Evolutionary conservation across 2,797 vertebrate species (phyloP), one percentile per base, ranked within the genome.

Genomic region (Nasua narica): DNA sequence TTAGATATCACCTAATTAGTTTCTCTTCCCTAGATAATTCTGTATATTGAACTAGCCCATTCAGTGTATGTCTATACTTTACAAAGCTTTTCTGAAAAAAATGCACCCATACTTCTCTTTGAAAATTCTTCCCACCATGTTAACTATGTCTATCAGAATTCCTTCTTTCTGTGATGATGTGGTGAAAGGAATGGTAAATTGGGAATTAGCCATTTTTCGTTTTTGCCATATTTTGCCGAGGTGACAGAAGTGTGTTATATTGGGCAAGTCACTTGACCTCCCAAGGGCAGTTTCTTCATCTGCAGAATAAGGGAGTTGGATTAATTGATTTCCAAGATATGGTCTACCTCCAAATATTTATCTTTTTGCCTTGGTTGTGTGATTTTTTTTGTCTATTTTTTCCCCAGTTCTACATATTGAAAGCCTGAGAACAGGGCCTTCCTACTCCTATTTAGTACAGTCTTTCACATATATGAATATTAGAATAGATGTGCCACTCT

Each of bases 31-130:
- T 43, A n/a, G 12, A 54, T 74, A 54, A 82, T 15, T 10, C 32
- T 94, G 15, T 16, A 23, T 74, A 48, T 50, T 62, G 6, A 95
- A 46, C 18, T 16, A 82, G 12, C 13, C 16, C 18, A 15, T 86
- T 43, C 25, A 85, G 1, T 37, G 0, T 67, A 4, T 54, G 25
- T 52, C 15, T 82, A 40, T 2, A 65, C 3, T 81, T 90, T 35
- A 21, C 6, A 79, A 91, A 95, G n/a, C 2, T 88, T 87, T 92
- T 94, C 54, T 62, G 13, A 90, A 93, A 74, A 91, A 27, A 90
- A 54, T 5, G 15, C 1, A 70, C 11, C 2, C 18, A 27, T 8
- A 11, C n/a, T 37, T 18, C 15, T 69, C 35, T 62, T 81, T 65
- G 25, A 96, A 81, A 89, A 89, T 3, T 50, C 4, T 78, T 54